Percentiles rank a stretch among this genome's conserved stretches.
phyloP scores from a whole-genome alignment of 1,140 invertebrate genomes.

The Dendroctonus valens region DNA sequence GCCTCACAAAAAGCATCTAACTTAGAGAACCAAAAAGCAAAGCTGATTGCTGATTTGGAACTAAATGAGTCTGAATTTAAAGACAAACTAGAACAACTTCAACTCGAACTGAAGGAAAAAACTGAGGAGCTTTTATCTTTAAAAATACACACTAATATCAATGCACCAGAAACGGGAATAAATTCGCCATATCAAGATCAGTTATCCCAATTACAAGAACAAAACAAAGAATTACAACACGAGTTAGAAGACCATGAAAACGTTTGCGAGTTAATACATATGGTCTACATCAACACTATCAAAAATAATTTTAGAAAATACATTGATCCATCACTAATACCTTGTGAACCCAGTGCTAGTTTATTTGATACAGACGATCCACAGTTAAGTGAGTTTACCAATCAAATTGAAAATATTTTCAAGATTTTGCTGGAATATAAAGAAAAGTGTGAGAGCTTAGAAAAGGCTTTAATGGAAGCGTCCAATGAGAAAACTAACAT shows the following conservation, averaged over 20 bases:
- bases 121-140: too few species aligned
- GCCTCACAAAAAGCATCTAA: too few species aligned
- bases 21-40: too few species aligned
- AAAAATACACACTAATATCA: too few species aligned
- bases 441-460: slow-evolving; percentile 45
- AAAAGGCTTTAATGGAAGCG: slow-evolving; percentile 47
- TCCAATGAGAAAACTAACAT: slow-evolving; percentile 44
- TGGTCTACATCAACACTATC: slow-evolving; percentile 49
- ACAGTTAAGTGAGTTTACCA: slow-evolving; percentile 34
- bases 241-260: slow-evolving; percentile 4
- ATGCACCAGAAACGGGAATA: too few species aligned
- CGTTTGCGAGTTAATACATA: slow-evolving; percentile 36
- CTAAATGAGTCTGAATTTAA: too few species aligned
- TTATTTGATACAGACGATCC: slow-evolving; percentile 31
- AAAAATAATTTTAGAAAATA: slow-evolving; percentile 55
- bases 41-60: too few species aligned
- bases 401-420: slow-evolving; percentile 48
- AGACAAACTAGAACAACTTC: too few species aligned
- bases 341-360: neutral
- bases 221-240: slow-evolving; percentile 18
- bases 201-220: neutral
- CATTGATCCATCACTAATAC: slow-evolving; percentile 45
- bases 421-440: slow-evolving; percentile 48
- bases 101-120: too few species aligned
- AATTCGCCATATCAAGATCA: too few species aligned